Conservation (phyloP, 2,888 invertebrate genomes). For the Phragmatobia fuliginosa region DNA sequence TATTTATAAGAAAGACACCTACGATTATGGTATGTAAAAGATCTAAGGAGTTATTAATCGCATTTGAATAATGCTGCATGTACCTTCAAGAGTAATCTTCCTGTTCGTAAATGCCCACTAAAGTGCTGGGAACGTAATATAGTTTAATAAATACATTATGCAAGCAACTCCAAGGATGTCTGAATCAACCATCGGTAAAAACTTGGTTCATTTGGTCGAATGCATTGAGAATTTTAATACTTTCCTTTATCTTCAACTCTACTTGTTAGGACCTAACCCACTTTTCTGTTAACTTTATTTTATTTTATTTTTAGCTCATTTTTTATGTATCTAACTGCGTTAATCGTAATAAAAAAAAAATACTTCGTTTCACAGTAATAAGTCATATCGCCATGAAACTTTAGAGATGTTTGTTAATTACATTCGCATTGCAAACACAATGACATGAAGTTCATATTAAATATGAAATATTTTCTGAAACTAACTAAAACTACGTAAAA, state of each 20-base stretch:
- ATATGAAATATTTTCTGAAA: neutral
- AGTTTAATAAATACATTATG: neutral
- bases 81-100: neutral
- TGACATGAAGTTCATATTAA: neutral
- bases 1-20: no score
- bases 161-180: slow-evolving; percentile 55
- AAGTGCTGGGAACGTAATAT: neutral
- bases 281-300: slow-evolving; percentile 42
- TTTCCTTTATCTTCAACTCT: slow-evolving; percentile 79
- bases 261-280: slow-evolving; percentile 75
- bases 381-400: neutral
- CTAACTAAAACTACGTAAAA: no score
- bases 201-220: slow-evolving; percentile 85
- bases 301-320: slow-evolving; percentile 49
- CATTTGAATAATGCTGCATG: neutral
- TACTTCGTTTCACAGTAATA: neutral
- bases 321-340: slow-evolving; percentile 23
- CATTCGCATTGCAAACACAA: neutral
- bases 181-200: slow-evolving; percentile 73
- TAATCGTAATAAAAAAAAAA: neutral
- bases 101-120: neutral
- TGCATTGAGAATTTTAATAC: slow-evolving; percentile 85
- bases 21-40: no score
- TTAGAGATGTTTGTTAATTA: neutral
- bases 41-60: no score